Percentiles rank a stretch among this genome's conserved stretches.
Evolutionary conservation across 2,113 vertebrate genomes (phyloP).

Genomic region (Tetrao urogallus): DNA sequence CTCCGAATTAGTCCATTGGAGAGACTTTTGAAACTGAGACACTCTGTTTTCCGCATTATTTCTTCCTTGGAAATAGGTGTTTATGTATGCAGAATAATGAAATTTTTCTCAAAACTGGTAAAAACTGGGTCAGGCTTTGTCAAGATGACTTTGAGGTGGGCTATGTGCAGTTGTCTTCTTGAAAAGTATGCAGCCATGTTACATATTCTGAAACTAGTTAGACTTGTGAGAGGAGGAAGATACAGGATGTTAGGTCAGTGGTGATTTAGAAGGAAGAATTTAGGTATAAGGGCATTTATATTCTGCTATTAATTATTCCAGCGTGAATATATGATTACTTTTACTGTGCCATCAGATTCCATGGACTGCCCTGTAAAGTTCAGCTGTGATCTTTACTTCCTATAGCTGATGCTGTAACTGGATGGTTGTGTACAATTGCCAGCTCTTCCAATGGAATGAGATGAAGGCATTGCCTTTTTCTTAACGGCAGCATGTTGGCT

Average conservation of each 20-base stretch:
- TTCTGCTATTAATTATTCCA: neutral
- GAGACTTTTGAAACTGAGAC: neutral
- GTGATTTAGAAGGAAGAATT: neutral
- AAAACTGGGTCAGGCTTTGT: neutral
- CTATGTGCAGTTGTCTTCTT: neutral
- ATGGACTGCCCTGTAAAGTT: neutral
- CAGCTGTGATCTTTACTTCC: neutral
- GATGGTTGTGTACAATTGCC: neutral
- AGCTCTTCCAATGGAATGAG: neutral
- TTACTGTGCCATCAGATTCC: neutral
- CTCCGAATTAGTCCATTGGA: neutral
- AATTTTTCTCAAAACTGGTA: neutral
- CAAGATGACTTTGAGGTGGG: neutral
- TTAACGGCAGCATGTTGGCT: neutral
- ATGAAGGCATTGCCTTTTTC: neutral
- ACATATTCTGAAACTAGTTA: neutral
- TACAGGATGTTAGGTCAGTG: neutral
- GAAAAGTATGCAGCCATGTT: fast-evolving
- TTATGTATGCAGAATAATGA: neutral
- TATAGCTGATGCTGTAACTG: neutral
- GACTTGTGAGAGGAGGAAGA: neutral
- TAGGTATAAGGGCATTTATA: neutral
- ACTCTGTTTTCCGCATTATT: neutral
- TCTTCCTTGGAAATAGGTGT: neutral
- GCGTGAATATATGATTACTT: neutral